Base-by-base conservation (phyloP, 2,113 vertebrate species). In the Chunga burmeisteri region DNA sequence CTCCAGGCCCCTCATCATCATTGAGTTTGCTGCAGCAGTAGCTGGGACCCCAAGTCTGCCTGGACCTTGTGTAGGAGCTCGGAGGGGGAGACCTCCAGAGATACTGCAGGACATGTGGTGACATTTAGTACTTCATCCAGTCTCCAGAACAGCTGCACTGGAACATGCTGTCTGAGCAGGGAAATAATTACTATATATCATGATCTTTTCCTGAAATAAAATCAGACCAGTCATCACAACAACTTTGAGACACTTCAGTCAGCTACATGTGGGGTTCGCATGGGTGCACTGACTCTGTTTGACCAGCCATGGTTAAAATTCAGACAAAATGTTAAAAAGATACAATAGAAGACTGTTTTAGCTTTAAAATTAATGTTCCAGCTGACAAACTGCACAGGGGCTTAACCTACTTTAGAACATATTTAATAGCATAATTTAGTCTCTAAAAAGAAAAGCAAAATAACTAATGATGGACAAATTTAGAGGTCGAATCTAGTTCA, bases 391-490 rank as follows among this genome's bases (percentile, higher is more conserved):
- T 87, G 91, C 75, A 94, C 84, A 66, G 87, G 94, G 93, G 84
- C 81, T 97, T 97, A 96, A 96, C 96, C 93, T 96, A 86, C 93
- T 94, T 95, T 44, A 94, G 78, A 96, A 90, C 91, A 93, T 91
- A 97, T 94, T 96, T 96, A 96, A 96, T 91, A 88, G 94, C 81
- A 80, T 96, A 96, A 97, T 97, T 95, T 96, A 96, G 93, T 68
- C 91, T 83, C 23, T 20, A 74, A 95, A 93, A 91, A 78, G 94
- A 94, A 96, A 97, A 97, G 94, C 71, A 96, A 95, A 96, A 96
- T 94, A 97, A 91, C 89, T 74, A 95, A 91, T 96, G 95, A 96
- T 83, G 85, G 93, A 97, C 91, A 96, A 97, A 96, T 81, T 91
- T 55, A 87, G 86, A 89, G 96, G 88, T 98, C 67, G 2, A 96